Evolutionary conservation across 2,888 invertebrate genomes (phyloP), one percentile per base, ranked within the genome.

Genomic region (Phasia obesa): DNA sequence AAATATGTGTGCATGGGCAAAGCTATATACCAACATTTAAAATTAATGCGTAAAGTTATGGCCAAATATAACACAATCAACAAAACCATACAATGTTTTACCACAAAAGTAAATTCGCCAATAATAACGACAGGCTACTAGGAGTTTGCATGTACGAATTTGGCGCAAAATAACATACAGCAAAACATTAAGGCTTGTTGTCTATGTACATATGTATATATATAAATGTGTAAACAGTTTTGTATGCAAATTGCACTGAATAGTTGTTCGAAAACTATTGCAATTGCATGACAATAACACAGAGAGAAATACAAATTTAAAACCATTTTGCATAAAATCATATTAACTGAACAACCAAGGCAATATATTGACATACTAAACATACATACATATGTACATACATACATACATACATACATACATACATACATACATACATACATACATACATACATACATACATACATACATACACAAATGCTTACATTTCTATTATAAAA

Each of bases 41-140:
- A 80, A 74, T 84, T 80, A 80, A 84, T 84, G 84, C 60, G 69
- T 84, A 60, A 80, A 84, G 51, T 81, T 84, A 80, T 84, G 80
- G 67, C 73, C 80, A 84, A 69, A 77, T 77, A 51, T 77, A 80
- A 73, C 76, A 81, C 84, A 76, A 84, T 59, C 80, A 64, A 25
- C 70, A 55, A 55, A 71, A 55, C 75, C 79, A 15, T 42, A 47
- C 67, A 77, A 65, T 65, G 65, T 67, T 75, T 35, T 49, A 65
- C 79, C 79, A 79, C 75, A 78, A 65, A 70, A 19, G 59, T 65
- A 83, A 78, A 82, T 70, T 59, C 64, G 21, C 74, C 74, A 57
- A 70, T 69, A 74, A 69, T 27, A 75, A 53, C 65, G 57, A 59
- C 69, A 49, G 38, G 74, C 49, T 35, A 23, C 67, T 53, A 55